Evolutionary conservation across 2,888 invertebrate genomes (phyloP).

Genomic region (Macrosoma leucophasiata): DNA sequence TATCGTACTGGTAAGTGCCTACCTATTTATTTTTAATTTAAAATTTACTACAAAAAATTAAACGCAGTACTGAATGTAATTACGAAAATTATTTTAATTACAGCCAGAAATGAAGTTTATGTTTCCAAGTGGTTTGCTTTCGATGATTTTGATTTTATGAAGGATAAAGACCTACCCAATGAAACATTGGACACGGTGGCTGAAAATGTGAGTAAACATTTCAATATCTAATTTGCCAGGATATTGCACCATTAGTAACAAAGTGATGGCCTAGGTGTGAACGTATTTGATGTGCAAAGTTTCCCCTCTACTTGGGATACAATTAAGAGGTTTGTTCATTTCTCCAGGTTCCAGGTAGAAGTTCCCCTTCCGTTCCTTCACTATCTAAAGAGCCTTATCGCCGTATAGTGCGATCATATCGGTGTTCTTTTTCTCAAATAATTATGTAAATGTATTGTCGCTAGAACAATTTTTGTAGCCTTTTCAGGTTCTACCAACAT

Average conservation of each 20-base stretch:
- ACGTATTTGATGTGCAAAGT: slow-evolving; percentile 24
- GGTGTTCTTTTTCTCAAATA: slow-evolving; percentile 25
- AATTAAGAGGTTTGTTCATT: slow-evolving; percentile 23
- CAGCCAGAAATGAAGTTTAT: slow-evolving; percentile 18
- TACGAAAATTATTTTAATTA: too few species aligned
- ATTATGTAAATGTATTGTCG: slow-evolving; percentile 26
- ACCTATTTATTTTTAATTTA: too few species aligned
- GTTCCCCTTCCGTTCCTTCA: slow-evolving; percentile 22
- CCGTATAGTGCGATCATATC: slow-evolving; percentile 18
- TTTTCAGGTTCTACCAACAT: slow-evolving; percentile 27
- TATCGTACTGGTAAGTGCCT: too few species aligned
- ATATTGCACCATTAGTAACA: slow-evolving; percentile 25
- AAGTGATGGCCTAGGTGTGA: slow-evolving; percentile 27
- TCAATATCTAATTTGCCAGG: slow-evolving; percentile 29
- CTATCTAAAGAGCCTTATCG: slow-evolving; percentile 26
- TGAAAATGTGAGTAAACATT: slow-evolving; percentile 18
- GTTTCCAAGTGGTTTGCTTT: slow-evolving; percentile 20
- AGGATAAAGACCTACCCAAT: slow-evolving; percentile 27
- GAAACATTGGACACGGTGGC: slow-evolving; percentile 24
- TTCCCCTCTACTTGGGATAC: slow-evolving; percentile 27
- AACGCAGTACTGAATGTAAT: too few species aligned
- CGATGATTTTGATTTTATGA: slow-evolving; percentile 26
- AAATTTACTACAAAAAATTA: too few species aligned
- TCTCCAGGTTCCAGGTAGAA: slow-evolving; percentile 30
- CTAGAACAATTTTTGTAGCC: slow-evolving; percentile 20